phyloP scores from a whole-genome alignment of 2,888 invertebrate genomes.

The Drosophila nr. fundita region DNA sequence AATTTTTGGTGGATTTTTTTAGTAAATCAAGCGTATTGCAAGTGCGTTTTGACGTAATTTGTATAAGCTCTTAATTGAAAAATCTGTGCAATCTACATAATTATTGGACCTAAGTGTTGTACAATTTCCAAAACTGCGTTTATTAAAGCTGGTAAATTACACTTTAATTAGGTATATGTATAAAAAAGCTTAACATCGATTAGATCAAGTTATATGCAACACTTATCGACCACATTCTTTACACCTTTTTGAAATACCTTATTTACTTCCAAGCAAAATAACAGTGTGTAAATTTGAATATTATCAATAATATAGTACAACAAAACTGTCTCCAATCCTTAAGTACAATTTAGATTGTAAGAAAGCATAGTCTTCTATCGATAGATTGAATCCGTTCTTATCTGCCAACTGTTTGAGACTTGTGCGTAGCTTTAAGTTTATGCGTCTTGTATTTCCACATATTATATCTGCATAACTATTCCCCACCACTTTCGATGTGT shows the following conservation, averaged over 20 bases:
- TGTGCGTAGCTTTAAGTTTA: constrained; percentile 53
- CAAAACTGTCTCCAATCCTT: rapidly evolving
- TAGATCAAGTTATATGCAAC: background rate
- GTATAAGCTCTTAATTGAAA: background rate
- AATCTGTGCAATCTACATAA: background rate
- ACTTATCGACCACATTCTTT: background rate
- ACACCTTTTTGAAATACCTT: background rate
- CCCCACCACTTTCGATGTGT: constrained; percentile 64
- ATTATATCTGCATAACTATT: constrained; percentile 30
- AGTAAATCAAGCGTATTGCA: background rate
- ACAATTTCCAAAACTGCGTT: background rate
- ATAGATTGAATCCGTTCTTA: background rate
- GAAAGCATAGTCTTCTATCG: background rate
- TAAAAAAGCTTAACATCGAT: background rate
- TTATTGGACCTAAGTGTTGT: background rate
- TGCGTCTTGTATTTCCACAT: constrained; percentile 51
- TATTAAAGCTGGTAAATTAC: background rate
- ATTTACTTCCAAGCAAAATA: background rate
- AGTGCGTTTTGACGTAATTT: background rate
- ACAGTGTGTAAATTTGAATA: background rate
- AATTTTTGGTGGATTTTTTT: background rate
- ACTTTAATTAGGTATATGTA: background rate
- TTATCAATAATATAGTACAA: background rate
- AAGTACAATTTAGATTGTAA: background rate
- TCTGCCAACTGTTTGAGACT: constrained; percentile 41